Evolutionary conservation across 2,797 vertebrate genomes (phyloP).

Genomic region (Scyliorhinus canicula): DNA sequence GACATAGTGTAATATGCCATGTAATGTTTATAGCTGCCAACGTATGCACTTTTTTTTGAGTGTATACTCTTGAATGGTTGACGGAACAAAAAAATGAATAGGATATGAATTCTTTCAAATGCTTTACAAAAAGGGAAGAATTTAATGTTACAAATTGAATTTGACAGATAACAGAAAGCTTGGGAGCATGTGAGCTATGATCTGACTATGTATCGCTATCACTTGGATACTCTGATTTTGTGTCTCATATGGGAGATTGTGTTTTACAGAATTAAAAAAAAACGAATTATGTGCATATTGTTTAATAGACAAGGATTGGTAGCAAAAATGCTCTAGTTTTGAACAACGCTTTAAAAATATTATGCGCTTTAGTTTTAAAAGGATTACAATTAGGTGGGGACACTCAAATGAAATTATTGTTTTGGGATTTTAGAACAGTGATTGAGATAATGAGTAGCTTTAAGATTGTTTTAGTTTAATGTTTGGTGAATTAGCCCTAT

Average conservation of each 20-base stretch:
- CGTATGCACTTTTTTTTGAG: conserved; percentile 88
- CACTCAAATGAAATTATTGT: conserved; percentile 74
- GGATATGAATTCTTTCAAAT: conserved; percentile 81
- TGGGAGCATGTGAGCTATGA: conserved; percentile 46
- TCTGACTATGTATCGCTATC: conserved; percentile 60
- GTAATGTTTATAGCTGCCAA: conserved; percentile 94
- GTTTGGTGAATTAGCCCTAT: conserved; percentile 31
- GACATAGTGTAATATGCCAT: conserved; percentile 83
- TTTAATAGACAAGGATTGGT: conserved; percentile 81
- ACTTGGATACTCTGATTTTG: conserved; percentile 64
- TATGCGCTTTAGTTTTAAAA: conserved; percentile 73
- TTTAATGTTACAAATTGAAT: conserved; percentile 78
- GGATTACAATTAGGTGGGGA: conserved; percentile 75
- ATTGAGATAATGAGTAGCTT: conserved; percentile 70
- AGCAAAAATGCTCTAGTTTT: conserved; percentile 88
- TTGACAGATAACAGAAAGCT: conserved; percentile 56
- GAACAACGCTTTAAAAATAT: conserved; percentile 80
- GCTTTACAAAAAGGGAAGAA: conserved; percentile 75
- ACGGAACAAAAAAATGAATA: conserved; percentile 66
- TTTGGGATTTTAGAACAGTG: conserved; percentile 55
- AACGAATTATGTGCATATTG: conserved; percentile 79
- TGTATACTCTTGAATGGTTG: conserved; percentile 96
- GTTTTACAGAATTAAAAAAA: conserved; percentile 65
- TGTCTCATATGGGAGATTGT: conserved; percentile 61
- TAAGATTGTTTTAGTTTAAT: conserved; percentile 80